Base-by-base conservation (phyloP, 2,888 invertebrate species). In the Troides helena region DNA sequence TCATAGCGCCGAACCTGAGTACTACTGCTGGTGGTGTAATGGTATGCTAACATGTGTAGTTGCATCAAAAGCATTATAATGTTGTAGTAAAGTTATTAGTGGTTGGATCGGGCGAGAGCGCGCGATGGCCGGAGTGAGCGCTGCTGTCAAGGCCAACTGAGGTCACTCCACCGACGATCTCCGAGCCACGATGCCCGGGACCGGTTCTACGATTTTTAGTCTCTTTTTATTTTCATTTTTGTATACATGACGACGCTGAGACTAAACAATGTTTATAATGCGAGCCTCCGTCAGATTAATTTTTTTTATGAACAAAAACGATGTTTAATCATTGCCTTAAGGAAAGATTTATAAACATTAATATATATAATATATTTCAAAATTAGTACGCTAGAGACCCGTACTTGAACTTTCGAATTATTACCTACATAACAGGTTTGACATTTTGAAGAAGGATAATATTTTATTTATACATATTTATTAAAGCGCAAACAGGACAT, bases 161-260 rank as follows among this genome's bases (percentile, higher is more conserved):
- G 92, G 92, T 92, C 92, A 92, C 84, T 92, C 89, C 90, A 82
- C 92, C 90, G 89, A 88, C 90, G 89, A 89, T 89, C 90, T 89
- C 88, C 84, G 82, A 85, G 87, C 89, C 87, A 86, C 88, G 87
- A 85, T 89, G 85, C 87, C 85, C 82, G 84, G 76, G 90, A 92
- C 92, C 92, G 92, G 92, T 92, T 92, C 88, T 87, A 90, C 88
- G 86, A 91, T 90, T 91, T 92, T 92, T 90, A 89, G 88, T 88
- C 85, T 87, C 87, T 90, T 92, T 90, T 92, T 92, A 90, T 92
- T 92, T 91, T 92, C 91, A 90, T 92, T 92, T 91, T 92, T 90
- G 91, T 92, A 89, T 90, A 90, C 89, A 89, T 88, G 87, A 86
- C 84, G 85, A 87, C 85, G 87, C 89, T 86, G 87, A 88, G 90